Evolutionary conservation across 2,113 vertebrate species (phyloP).

Genomic region (Hypanus sabinus): DNA sequence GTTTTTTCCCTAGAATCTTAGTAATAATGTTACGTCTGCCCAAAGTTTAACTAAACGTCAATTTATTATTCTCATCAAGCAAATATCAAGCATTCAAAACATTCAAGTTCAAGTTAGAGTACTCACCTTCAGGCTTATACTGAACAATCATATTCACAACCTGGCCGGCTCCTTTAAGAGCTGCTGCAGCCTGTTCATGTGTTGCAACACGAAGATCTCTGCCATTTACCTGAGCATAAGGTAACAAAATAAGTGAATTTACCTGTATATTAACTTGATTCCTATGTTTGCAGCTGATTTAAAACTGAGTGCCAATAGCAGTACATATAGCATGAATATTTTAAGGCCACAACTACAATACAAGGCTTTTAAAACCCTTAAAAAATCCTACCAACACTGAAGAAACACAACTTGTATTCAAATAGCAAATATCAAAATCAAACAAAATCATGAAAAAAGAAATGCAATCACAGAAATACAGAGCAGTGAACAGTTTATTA

Average conservation of each 20-base stretch:
- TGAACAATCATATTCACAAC: slow-evolving; percentile 90
- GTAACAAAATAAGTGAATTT: slow-evolving; percentile 7
- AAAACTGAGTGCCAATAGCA: too few species aligned
- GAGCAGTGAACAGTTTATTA: too few species aligned
- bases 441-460: too few species aligned
- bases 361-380: too few species aligned
- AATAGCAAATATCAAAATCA: too few species aligned
- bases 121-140: slow-evolving; percentile 89
- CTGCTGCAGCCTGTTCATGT: slow-evolving; percentile 88
- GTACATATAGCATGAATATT: too few species aligned
- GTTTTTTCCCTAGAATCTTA: neutral
- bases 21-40: neutral
- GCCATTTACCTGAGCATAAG: slow-evolving; percentile 74
- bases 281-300: too few species aligned
- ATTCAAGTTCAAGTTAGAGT: neutral
- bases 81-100: neutral
- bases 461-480: too few species aligned
- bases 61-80: neutral
- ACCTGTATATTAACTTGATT: neutral
- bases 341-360: too few species aligned
- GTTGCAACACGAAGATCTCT: slow-evolving; percentile 87
- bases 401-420: too few species aligned
- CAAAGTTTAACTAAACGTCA: neutral
- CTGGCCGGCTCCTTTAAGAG: slow-evolving; percentile 88
- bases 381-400: too few species aligned